Percentiles rank a stretch among this genome's conserved stretches.
Evolutionary conservation across 2,797 vertebrate species (phyloP).

Genomic region (Megaceryle alcyon): DNA sequence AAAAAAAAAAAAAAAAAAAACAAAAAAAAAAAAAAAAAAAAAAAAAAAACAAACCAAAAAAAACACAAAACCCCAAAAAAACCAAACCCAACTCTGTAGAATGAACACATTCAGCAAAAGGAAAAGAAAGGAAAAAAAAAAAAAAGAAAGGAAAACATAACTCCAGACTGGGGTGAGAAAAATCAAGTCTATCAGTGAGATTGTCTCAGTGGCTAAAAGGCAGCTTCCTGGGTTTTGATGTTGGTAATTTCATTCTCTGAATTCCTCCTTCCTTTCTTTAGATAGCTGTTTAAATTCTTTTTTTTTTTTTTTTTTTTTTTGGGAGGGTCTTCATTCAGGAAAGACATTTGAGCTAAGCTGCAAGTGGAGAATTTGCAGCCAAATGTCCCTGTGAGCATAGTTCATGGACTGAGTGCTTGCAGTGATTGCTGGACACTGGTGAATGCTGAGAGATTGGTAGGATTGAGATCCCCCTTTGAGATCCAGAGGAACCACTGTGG

Average conservation of each 20-base stretch:
- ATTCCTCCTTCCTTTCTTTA: slow-evolving; percentile 1
- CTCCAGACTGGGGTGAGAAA: slow-evolving; percentile 64
- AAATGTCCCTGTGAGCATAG: not conserved
- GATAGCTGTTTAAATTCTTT: not conserved
- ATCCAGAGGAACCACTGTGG: not conserved
- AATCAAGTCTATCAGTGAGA: slow-evolving; percentile 53
- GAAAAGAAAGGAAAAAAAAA: not conserved
- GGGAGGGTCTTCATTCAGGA: not conserved
- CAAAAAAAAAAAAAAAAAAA: not conserved
- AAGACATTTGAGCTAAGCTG: not conserved
- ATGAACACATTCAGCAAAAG: slow-evolving; percentile 64
- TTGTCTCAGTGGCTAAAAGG: slow-evolving; percentile 62
- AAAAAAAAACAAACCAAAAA: not conserved
- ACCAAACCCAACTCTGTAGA: not conserved
- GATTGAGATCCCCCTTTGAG: not conserved
- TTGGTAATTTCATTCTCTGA: slow-evolving; percentile 31
- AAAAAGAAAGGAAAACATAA: slow-evolving; percentile 35
- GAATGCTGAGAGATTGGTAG: not conserved
- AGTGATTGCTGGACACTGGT: not conserved
- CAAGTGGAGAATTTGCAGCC: not conserved
- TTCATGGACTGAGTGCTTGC: not conserved
- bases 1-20: too few relatives aligned
- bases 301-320: not conserved
- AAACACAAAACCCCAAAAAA: too few relatives aligned
- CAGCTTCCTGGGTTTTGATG: slow-evolving; percentile 65